phyloP scores from a whole-genome alignment of 2,888 invertebrate species.

The Catocala sponsa region DNA sequence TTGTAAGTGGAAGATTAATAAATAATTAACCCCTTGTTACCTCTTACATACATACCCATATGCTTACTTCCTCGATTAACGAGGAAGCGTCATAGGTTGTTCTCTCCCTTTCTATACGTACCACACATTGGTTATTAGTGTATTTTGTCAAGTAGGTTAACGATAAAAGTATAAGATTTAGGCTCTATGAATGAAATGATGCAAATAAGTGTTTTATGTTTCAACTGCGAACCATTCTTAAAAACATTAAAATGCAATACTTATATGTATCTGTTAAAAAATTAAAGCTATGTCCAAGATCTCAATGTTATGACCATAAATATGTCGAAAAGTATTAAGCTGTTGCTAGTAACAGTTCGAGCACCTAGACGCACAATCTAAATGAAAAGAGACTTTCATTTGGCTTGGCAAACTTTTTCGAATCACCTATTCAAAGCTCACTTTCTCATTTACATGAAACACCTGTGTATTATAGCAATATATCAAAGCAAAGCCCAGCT shows the following conservation, averaged over 20 bases:
- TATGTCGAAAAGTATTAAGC: too few relatives aligned
- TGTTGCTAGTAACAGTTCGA: too few relatives aligned
- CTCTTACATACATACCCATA: constrained; percentile 5
- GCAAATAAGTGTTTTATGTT: too few relatives aligned
- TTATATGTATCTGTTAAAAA: too few relatives aligned
- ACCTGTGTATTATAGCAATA: constrained; percentile 56
- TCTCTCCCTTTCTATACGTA: not conserved
- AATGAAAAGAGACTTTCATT: not conserved
- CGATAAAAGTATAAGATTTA: too few relatives aligned
- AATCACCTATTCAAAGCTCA: constrained; percentile 19
- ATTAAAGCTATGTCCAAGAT: too few relatives aligned
- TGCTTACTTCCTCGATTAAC: constrained; percentile 10
- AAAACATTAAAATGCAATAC: too few relatives aligned
- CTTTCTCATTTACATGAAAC: constrained; percentile 53
- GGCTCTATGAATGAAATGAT: too few relatives aligned
- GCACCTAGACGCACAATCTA: too few relatives aligned
- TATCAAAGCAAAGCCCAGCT: constrained; percentile 68
- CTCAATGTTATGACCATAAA: too few relatives aligned
- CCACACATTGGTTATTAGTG: not conserved
- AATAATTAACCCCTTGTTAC: constrained; percentile 16
- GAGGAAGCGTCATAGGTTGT: constrained; percentile 8
- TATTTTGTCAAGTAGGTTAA: too few relatives aligned
- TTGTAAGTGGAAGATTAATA: constrained; percentile 15
- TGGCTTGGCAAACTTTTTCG: constrained; percentile 5
- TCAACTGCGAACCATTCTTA: too few relatives aligned